Percentiles rank a stretch among this genome's conserved stretches.
These are phyloP conservation scores for Aptenodytes patagonicus DNA, from an alignment of 2,113 vertebrate species.

Conservation along the genomic window DNA sequence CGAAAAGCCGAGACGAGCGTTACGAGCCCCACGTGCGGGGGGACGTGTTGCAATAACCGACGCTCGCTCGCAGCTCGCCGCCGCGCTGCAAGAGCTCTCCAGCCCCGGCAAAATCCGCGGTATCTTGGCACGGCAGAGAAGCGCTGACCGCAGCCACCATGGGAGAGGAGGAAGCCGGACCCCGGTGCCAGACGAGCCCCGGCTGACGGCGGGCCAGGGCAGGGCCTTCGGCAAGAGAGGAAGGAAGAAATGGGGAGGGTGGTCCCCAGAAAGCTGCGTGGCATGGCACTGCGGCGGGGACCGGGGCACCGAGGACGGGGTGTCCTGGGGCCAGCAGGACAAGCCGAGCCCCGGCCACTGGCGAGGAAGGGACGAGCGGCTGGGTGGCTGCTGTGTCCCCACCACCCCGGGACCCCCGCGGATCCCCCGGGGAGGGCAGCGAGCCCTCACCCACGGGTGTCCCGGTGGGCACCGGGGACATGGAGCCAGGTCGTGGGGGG, in stretches of 20 bases:
- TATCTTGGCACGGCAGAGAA: background rate
- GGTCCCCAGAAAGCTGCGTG: background rate
- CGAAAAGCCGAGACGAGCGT: background rate
- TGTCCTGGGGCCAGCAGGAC: fast-evolving
- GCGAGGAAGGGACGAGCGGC: background rate
- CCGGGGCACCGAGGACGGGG: background rate
- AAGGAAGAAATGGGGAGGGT: background rate
- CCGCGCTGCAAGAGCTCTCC: background rate
- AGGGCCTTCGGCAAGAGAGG: background rate
- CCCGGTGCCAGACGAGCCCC: background rate
- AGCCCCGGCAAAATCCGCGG: background rate
- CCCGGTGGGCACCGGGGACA: background rate
- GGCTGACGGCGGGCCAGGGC: background rate
- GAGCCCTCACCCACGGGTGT: background rate
- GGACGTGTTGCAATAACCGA: background rate
- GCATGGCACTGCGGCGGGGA: background rate
- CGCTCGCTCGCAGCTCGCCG: background rate
- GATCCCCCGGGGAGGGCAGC: background rate
- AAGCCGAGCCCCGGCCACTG: fast-evolving
- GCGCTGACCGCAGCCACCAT: fast-evolving
- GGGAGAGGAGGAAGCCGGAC: background rate
- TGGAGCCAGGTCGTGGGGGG: fast-evolving
- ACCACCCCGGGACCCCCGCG: background rate
- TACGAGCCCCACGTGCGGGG: background rate
- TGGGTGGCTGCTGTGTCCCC: background rate